phyloP scores from a whole-genome alignment of 2,888 invertebrate species.

The Odontocolon sp. region DNA sequence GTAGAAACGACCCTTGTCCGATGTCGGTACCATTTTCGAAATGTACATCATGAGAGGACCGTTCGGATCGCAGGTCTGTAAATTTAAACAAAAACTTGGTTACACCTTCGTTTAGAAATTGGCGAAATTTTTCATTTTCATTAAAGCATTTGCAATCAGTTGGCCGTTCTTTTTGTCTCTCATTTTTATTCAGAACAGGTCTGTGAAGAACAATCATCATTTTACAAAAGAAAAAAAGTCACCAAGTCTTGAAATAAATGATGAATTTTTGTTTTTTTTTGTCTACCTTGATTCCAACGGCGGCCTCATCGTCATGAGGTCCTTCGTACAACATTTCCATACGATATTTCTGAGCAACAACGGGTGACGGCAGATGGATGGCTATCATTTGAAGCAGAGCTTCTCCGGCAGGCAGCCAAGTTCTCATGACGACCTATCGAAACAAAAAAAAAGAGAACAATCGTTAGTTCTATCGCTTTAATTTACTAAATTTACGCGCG shows the following conservation, averaged over 20 bases:
- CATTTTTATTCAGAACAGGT: conserved; percentile 77
- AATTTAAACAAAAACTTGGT: conserved; percentile 41
- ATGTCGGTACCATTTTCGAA: conserved; percentile 99
- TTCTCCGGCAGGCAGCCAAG: conserved; percentile 99
- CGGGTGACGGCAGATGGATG: conserved; percentile 99
- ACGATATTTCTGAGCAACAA: conserved; percentile 99
- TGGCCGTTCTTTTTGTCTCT: conserved; percentile 75
- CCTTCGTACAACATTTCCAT: conserved; percentile 99
- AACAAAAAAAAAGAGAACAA: conserved; percentile 1
- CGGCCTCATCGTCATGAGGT: conserved; percentile 97
- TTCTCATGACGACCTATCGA: conserved; percentile 95
- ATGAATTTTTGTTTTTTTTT: conserved; percentile 16
- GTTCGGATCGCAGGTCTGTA: conserved; percentile 94
- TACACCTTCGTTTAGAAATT: not conserved
- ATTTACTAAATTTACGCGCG: not conserved
- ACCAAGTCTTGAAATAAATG: not conserved
- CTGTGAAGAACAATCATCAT: conserved; percentile 79
- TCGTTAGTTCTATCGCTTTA: not conserved
- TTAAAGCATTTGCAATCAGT: conserved; percentile 65
- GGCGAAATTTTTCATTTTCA: not conserved
- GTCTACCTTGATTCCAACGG: conserved; percentile 90
- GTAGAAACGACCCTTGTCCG: conserved; percentile 99
- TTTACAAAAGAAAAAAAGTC: conserved; percentile 36
- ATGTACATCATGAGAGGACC: conserved; percentile 99
- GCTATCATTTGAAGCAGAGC: conserved; percentile 99